A percentile compares a stretch with the other conserved stretches of the same genome.
phyloP scores from a whole-genome alignment of 2,113 vertebrate genomes.

The Notothenia rossii region DNA sequence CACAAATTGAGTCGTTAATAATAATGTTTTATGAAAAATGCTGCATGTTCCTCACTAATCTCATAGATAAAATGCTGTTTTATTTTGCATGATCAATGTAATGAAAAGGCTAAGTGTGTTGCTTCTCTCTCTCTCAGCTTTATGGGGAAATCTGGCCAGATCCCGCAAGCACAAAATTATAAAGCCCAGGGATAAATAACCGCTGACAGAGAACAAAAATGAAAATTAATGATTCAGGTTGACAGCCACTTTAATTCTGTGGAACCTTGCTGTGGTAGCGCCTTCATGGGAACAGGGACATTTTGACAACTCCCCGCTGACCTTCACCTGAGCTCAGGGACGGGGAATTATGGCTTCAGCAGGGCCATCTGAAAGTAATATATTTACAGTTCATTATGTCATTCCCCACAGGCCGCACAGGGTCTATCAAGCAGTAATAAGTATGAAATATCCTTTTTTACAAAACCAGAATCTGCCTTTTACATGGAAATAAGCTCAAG shows the following conservation, averaged over 20 bases:
- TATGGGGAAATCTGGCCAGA: constrained; percentile 11
- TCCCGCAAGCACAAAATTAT: constrained; percentile 36
- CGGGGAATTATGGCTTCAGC: constrained; percentile 55
- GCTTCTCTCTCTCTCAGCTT: not conserved
- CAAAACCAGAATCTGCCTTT: not conserved
- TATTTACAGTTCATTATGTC: constrained; percentile 64
- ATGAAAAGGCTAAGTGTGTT: not conserved
- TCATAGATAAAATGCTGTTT: constrained; percentile 29
- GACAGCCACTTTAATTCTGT: constrained; percentile 52
- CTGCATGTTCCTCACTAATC: constrained; percentile 16
- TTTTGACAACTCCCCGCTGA: constrained; percentile 68
- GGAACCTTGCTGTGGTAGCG: constrained; percentile 44
- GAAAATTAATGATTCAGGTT: constrained; percentile 61
- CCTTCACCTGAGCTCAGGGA: constrained; percentile 70
- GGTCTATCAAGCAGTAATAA: constrained; percentile 30
- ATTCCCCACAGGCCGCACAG: constrained; percentile 18
- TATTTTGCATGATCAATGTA: constrained; percentile 1
- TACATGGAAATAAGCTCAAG: not conserved
- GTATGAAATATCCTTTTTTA: constrained; percentile 5
- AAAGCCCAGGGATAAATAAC: constrained; percentile 56
- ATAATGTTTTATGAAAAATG: constrained; percentile 23
- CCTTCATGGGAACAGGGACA: constrained; percentile 48
- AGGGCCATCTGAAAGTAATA: constrained; percentile 55
- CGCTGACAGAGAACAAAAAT: constrained; percentile 56
- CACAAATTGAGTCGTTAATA: constrained; percentile 18